Percentiles rank a stretch among this genome's conserved stretches.
phyloP scores from a whole-genome alignment of 2,113 vertebrate species.

The Malurus alboscapulatus region DNA sequence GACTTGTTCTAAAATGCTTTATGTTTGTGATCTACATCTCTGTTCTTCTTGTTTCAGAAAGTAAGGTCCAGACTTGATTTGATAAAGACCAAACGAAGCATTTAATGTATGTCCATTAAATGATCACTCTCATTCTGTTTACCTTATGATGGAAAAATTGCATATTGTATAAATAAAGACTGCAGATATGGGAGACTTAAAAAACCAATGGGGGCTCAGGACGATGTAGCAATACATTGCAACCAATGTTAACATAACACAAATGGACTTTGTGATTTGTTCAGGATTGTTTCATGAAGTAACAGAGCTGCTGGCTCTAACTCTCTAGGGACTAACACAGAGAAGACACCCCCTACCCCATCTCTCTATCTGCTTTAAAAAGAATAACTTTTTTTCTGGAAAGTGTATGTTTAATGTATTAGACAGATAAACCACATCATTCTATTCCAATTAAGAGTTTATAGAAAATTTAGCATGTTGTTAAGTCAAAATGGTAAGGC shows the following conservation, averaged over 20 bases:
- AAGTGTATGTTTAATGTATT: neutral
- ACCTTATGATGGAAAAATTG: neutral
- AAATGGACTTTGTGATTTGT: neutral
- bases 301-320: neutral
- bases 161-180: neutral
- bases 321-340: neutral
- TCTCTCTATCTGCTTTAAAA: neutral
- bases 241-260: neutral
- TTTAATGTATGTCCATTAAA: neutral
- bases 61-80: neutral
- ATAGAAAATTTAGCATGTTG: neutral
- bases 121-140: neutral
- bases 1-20: neutral
- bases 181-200: neutral
- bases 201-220: neutral
- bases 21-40: neutral
- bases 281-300: neutral
- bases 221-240: neutral
- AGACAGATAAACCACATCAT: neutral
- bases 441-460: neutral
- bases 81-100: neutral
- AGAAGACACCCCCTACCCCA: accelerated
- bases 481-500: neutral
- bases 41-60: neutral
- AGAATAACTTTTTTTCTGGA: neutral